These are phyloP conservation scores for Oryzias dopingdopingensis DNA, from an alignment of 2,797 vertebrate species.

Conservation along the genomic window DNA sequence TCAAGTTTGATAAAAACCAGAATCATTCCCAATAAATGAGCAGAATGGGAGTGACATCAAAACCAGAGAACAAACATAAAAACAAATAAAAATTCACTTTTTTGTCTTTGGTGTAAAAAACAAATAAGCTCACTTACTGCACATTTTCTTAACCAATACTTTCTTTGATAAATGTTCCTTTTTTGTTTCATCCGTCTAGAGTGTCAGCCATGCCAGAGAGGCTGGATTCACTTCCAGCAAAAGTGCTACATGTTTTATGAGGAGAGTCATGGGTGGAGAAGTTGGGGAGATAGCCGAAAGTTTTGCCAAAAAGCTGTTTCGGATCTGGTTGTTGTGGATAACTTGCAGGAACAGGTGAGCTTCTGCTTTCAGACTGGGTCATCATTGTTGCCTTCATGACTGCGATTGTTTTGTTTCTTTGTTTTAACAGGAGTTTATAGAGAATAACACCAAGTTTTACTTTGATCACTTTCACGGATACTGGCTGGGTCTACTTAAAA, in stretches of 20 bases:
- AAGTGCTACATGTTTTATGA: conserved; percentile 58
- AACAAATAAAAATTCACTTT: no score
- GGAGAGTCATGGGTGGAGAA: accelerated
- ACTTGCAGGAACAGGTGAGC: conserved; percentile 54
- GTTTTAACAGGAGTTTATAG: conserved; percentile 58
- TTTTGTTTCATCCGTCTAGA: conserved; percentile 3
- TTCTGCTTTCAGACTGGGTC: no score
- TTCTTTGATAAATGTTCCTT: background rate
- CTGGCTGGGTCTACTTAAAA: conserved; percentile 46
- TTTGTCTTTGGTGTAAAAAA: no score
- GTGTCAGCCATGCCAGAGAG: conserved; percentile 43
- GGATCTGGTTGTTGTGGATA: conserved; percentile 52
- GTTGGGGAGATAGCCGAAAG: accelerated
- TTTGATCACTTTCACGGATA: background rate
- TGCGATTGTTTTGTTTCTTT: background rate
- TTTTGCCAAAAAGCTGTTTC: accelerated
- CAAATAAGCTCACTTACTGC: no score
- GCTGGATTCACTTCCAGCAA: conserved; percentile 53
- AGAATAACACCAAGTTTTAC: background rate
- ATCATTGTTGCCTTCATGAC: background rate
- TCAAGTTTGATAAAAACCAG: no score
- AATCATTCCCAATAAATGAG: no score
- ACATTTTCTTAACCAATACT: no score
- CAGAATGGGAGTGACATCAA: no score
- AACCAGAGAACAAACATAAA: no score